Percentiles rank a stretch among this genome's conserved stretches.
phyloP scores from a whole-genome alignment of 64 coral and sea anemone genomes.

The Acropora tenuis region DNA sequence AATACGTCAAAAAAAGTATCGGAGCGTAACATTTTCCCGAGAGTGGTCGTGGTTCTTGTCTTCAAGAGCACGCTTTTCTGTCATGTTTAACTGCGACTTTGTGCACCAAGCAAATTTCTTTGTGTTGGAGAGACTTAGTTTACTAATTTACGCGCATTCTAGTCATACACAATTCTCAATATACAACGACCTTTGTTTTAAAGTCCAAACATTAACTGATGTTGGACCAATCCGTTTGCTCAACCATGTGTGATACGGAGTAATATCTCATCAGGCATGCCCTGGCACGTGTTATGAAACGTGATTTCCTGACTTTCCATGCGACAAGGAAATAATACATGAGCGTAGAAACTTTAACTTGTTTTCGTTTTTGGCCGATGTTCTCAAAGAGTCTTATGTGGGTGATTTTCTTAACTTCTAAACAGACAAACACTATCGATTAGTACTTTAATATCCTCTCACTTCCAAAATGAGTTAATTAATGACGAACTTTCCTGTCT shows the following conservation, averaged over 20 bases:
- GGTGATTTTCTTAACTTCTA: not conserved
- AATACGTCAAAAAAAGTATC: not conserved
- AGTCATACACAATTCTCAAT: conserved; percentile 2
- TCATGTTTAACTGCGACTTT: conserved; percentile 9
- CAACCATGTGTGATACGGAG: not conserved
- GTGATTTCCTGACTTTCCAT: not conserved
- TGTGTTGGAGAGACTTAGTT: not conserved
- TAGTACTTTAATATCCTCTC: not conserved
- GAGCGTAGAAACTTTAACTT: not conserved
- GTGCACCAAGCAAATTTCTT: not conserved
- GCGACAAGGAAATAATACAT: not conserved
- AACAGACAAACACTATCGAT: not conserved
- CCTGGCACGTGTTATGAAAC: not conserved
- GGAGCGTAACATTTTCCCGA: not conserved
- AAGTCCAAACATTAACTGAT: not conserved
- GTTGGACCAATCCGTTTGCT: conserved; percentile 8
- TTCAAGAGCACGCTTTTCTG: not conserved
- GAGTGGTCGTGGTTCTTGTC: not conserved
- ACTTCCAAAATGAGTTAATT: not conserved
- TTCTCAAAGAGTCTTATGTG: not conserved
- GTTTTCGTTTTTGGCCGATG: not conserved
- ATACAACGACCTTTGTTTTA: conserved; percentile 24
- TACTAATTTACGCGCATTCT: conserved; percentile 10
- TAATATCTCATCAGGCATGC: not conserved
- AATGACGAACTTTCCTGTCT: not conserved